phyloP scores from a whole-genome alignment of 2,113 vertebrate species.

The Tetrax tetrax region DNA sequence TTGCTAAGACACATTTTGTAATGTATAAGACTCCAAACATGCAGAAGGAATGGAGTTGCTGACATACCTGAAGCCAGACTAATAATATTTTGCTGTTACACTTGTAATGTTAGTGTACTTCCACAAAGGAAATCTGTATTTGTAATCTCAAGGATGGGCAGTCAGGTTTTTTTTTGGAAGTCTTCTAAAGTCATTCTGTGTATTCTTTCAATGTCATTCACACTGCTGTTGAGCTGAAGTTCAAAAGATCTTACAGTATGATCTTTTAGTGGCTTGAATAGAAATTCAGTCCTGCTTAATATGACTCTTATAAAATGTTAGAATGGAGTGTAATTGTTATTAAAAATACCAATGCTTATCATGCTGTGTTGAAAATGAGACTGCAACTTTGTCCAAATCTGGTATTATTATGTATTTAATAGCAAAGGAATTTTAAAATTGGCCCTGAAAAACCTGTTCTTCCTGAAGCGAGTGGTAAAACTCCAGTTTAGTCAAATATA shows the following conservation, averaged over 20 bases:
- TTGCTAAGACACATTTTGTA: neutral
- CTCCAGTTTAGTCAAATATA: neutral
- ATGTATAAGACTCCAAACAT: neutral
- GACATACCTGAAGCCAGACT: neutral
- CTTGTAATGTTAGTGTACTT: neutral
- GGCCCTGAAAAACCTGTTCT: neutral
- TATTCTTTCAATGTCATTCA: neutral
- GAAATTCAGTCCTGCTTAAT: neutral
- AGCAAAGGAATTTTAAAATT: slow-evolving; percentile 10
- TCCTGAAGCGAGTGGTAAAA: neutral
- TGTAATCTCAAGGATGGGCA: neutral
- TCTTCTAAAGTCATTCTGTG: neutral
- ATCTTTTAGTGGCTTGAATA: neutral
- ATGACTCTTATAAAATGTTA: neutral
- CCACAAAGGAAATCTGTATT: neutral
- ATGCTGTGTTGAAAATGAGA: neutral
- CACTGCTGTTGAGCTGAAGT: neutral
- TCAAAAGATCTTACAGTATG: neutral
- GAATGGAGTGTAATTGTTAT: neutral
- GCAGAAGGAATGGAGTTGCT: neutral
- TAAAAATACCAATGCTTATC: neutral
- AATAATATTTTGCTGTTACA: neutral
- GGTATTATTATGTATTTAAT: neutral
- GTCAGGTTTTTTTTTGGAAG: neutral
- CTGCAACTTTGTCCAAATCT: neutral